These are phyloP conservation scores for Nasonia longicornis DNA, from an alignment of 1,140 invertebrate genomes.

Conservation along the genomic window DNA sequence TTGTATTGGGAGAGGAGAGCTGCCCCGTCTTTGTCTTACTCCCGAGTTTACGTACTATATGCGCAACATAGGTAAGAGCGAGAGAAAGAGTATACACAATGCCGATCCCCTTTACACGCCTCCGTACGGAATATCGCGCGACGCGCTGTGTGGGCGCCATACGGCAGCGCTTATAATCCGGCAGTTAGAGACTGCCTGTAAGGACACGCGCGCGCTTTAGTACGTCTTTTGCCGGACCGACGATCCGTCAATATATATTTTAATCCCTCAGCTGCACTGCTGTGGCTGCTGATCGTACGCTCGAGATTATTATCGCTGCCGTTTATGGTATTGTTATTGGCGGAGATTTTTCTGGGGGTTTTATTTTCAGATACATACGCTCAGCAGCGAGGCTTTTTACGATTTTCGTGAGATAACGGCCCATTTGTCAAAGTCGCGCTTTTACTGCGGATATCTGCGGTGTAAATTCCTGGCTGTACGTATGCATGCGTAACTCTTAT, in stretches of 20 bases:
- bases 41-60: background rate
- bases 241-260: conserved; percentile 8
- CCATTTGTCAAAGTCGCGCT: background rate
- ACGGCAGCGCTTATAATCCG: conserved; percentile 13
- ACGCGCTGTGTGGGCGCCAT: conserved; percentile 27
- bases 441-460: no score
- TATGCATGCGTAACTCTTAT: no score
- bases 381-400: background rate
- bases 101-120: conserved; percentile 34
- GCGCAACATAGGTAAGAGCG: no score
- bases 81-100: background rate
- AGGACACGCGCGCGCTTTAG: background rate
- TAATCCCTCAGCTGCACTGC: background rate
- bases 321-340: background rate
- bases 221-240: background rate
- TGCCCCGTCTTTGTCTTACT: background rate
- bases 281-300: background rate
- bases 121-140: conserved; percentile 11
- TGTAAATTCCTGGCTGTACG: background rate
- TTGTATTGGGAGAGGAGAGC: conserved; percentile 18
- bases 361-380: background rate
- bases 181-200: conserved; percentile 2
- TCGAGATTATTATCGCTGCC: background rate
- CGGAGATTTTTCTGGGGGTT: background rate
- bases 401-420: background rate